Evolutionary conservation across 2,797 vertebrate species (phyloP).

Genomic region (Calcarius lapponicus): DNA sequence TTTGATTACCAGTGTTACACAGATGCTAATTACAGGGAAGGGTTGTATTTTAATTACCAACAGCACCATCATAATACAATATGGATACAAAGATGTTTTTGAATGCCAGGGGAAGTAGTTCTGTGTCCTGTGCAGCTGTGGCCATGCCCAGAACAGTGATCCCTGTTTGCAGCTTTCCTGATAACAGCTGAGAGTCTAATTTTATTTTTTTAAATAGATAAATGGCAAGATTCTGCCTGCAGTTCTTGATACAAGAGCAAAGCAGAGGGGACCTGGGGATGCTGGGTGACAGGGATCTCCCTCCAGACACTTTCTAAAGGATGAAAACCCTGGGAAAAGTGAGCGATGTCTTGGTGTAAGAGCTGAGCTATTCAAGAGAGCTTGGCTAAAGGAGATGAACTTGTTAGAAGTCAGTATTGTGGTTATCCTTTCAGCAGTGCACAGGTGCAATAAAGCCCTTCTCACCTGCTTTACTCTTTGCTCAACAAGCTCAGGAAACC

Average conservation of each 20-base stretch:
- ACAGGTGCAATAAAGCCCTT: neutral
- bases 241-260: neutral
- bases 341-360: neutral
- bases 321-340: neutral
- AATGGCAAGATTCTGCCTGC: neutral
- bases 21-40: conserved; percentile 9
- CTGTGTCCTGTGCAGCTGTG: neutral
- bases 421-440: neutral
- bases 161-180: neutral
- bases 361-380: neutral
- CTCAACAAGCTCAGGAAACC: neutral
- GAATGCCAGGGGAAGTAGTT: neutral
- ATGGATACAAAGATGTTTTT: neutral
- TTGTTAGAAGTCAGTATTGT: neutral
- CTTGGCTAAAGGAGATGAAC: neutral
- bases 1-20: conserved; percentile 5
- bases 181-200: neutral
- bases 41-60: neutral
- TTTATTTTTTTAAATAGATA: neutral
- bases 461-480: neutral
- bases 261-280: neutral
- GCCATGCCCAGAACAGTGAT: neutral
- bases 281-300: neutral
- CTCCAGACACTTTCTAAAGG: neutral
- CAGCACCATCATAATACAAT: neutral